A percentile compares a stretch with the other conserved stretches of the same genome.
Conservation (phyloP, 2,888 invertebrate genomes). For the Caenorhabditis sulstoni region DNA sequence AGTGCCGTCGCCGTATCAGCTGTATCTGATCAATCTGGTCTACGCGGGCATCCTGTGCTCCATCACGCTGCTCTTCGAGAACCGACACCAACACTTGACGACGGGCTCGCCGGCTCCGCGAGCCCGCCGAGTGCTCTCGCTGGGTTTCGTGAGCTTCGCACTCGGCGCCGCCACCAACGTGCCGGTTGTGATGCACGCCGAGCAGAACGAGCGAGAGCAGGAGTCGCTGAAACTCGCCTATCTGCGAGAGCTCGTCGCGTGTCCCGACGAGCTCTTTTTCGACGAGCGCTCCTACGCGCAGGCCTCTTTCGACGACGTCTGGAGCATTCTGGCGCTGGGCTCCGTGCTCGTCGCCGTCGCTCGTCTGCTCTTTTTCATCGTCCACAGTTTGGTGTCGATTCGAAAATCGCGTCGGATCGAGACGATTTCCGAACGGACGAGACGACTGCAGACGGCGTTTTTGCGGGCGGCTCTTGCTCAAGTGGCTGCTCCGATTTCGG, state of each 20-base stretch:
- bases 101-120: too few species aligned
- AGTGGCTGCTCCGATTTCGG: conserved; percentile 18
- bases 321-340: conserved; percentile 16
- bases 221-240: conserved; percentile 10
- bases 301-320: conserved; percentile 3
- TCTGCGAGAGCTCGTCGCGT: conserved; percentile 7
- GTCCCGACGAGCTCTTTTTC: conserved; percentile 29
- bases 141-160: conserved; percentile 18
- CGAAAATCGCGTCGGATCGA: background rate
- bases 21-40: conserved; percentile 13
- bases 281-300: conserved; percentile 19
- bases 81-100: conserved; percentile 22
- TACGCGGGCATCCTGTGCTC: conserved; percentile 26
- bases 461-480: conserved; percentile 22
- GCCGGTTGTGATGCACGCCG: background rate
- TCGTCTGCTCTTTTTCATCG: conserved; percentile 16
- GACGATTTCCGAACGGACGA: conserved; percentile 21
- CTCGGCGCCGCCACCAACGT: conserved; percentile 16
- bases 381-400: conserved; percentile 18
- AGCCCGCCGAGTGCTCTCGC: background rate
- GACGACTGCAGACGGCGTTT: conserved; percentile 22
- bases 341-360: background rate
- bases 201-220: background rate
- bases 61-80: conserved; percentile 28
- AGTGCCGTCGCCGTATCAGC: conserved; percentile 9